Evolutionary conservation across 2,113 vertebrate species (phyloP), one percentile per base, ranked within the genome.

Genomic region (Zeus faber): DNA sequence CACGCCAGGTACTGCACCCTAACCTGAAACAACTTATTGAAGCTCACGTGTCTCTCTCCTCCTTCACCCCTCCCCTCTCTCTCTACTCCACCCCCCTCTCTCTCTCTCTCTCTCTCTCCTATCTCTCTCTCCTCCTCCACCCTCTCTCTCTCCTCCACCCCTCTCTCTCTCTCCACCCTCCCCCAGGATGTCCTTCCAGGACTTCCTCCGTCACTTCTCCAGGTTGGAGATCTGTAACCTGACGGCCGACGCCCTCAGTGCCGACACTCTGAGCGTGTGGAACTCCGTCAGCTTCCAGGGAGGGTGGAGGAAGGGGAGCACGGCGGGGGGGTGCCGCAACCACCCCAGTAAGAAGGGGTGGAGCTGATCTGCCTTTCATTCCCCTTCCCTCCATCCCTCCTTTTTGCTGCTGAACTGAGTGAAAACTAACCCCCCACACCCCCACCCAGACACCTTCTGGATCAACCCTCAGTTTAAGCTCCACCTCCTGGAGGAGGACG

Each of bases 161-260:
- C 7, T 7, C 21, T 23, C 5, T 35, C 22, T 48, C 5, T 58
- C n/a, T 14, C 27, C n/a, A n/a, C n/a, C n/a, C 9, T 24, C 2
- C 25, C 31, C 10, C 62, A 94, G 92, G 93, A 94, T 93, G 89
- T 80, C 92, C 2, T 94, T 86, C 69, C 33, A 63, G 0, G 92
- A 93, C 52, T 94, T 93, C 68, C 59, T 89, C 60, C 69, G 27
- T 41, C 88, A 93, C 4, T 94, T 90, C 51, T 91, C 90, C 6
- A 65, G 50, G 0, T 77, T 95, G 41, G 91, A 93, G 62, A 90
- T 95, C 72, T 95, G 93, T 62, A 92, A 64, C 70, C 68, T 92
- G 70, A 87, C 87, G 10, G 91, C 89, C 0, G 89, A 93, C 57
- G 88, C 87, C 0, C 58, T 93, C 65, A 85, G 62, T 22, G 85